Base-by-base conservation (phyloP, 2,113 vertebrate genomes). In the Notechis scutatus region DNA sequence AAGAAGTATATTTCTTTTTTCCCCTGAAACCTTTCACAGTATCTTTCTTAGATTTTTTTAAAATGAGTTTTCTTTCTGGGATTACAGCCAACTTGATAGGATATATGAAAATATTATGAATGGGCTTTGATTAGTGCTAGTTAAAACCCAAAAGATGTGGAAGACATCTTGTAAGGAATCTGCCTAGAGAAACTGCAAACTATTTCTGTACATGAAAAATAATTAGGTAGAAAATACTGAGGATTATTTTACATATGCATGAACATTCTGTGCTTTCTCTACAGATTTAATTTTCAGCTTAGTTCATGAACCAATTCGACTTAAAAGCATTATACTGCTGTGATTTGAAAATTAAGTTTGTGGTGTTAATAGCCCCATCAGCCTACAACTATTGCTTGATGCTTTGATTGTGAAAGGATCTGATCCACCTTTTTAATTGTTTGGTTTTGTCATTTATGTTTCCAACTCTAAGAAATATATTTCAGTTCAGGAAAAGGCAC, bases 71-170 rank as follows among this genome's bases (percentile, higher is more conserved):
- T 7, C 1, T 0, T 92, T 94, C 91, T 59, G 0, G 92, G 18
- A 93, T 94, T 93, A 85, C 26, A 93, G 88, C 86, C n/a, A 42
- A 45, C 3, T 15, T 81, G 90, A 96, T 89, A 94, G 94, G 52
- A 93, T 87, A 90, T 0, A 85, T 69, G 26, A 94, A 88, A 91
- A 85, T 87, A 91, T 74, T 59, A 29, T 18, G 61, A 87, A 94
- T 26, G 86, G 11, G 21, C 39, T 95, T 93, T 95, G 95, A 61
- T 34, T 52, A 91, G 89, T 59, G 10, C 1, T 91, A 2, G 86
- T 95, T 94, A 61, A 95, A 91, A 15, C 45, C 93, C 56, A 11
- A 39, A 93, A 94, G 4, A 59, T 85, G 50, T 94, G 88, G 87
- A 91, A 93, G 50, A 42, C 91, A 55, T 2, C 2, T 81, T 0